Conservation (phyloP, 1,140 invertebrate genomes). For the Steinernema khuongi region DNA sequence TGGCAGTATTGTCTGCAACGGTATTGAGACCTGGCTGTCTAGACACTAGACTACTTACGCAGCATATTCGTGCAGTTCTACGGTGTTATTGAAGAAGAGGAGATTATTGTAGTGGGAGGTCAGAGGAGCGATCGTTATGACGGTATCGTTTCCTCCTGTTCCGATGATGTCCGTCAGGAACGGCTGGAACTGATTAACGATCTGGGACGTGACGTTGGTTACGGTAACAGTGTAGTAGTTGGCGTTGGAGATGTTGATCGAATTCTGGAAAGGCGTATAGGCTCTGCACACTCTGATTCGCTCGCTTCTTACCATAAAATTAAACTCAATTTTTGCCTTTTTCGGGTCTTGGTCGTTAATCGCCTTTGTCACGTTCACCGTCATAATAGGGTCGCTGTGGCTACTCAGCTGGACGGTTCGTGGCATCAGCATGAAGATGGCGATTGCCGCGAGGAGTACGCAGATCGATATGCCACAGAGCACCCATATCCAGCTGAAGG, state of each 20-base stretch:
- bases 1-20: slow-evolving; percentile 34
- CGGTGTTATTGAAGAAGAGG: slow-evolving; percentile 33
- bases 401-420: slow-evolving; percentile 25
- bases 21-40: too few species aligned
- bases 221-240: slow-evolving; percentile 36
- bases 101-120: slow-evolving; percentile 18
- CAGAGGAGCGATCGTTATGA: slow-evolving; percentile 24
- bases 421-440: slow-evolving; percentile 38
- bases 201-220: slow-evolving; percentile 31
- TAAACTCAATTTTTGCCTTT: slow-evolving; percentile 23
- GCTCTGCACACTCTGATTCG: neutral
- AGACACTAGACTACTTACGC: slow-evolving; percentile 25
- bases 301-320: slow-evolving; percentile 27
- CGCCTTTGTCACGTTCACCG: slow-evolving; percentile 14
- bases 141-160: slow-evolving; percentile 20
- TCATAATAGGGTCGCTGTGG: slow-evolving; percentile 19
- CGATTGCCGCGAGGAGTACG: neutral
- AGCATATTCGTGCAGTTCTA: slow-evolving; percentile 7
- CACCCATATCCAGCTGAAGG: slow-evolving; percentile 5
- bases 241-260: slow-evolving; percentile 29
- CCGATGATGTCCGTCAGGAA: slow-evolving; percentile 28
- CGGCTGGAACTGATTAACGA: slow-evolving; percentile 32
- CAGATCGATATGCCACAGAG: neutral
- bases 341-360: neutral
- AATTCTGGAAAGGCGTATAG: slow-evolving; percentile 26